Evolutionary conservation across 2,797 vertebrate species (phyloP).

Genomic region (Gymnoscopelus braueri): DNA sequence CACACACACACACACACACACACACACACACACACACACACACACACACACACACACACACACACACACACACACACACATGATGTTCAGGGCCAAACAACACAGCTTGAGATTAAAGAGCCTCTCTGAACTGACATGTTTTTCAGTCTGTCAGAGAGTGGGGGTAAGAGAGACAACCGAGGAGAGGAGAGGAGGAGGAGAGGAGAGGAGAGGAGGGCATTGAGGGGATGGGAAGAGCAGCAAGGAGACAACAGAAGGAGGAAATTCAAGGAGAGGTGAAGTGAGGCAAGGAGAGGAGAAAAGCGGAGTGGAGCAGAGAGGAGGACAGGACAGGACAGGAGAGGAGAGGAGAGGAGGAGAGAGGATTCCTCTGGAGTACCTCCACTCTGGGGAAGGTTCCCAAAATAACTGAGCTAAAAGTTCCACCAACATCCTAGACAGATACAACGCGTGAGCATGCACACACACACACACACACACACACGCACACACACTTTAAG

Average conservation of each 20-base stretch:
- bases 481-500: slow-evolving; percentile 3
- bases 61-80: slow-evolving; percentile 47
- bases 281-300: neutral
- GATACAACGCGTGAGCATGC: slow-evolving; percentile 6
- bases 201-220: slow-evolving; percentile 6
- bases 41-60: slow-evolving; percentile 13
- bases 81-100: slow-evolving; percentile 75
- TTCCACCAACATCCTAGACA: slow-evolving; percentile 62
- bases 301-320: neutral
- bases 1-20: slow-evolving; percentile 27
- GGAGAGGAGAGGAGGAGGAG: slow-evolving; percentile 29
- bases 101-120: slow-evolving; percentile 81
- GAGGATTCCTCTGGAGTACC: slow-evolving; percentile 70
- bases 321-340: slow-evolving; percentile 23
- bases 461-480: slow-evolving; percentile 5
- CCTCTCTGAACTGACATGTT: slow-evolving; percentile 80
- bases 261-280: slow-evolving; percentile 3
- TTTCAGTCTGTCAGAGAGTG: slow-evolving; percentile 75
- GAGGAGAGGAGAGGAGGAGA: slow-evolving; percentile 39
- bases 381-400: slow-evolving; percentile 74
- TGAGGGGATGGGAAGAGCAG: neutral
- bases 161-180: slow-evolving; percentile 37
- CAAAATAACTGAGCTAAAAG: slow-evolving; percentile 82
- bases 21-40: slow-evolving; percentile 23
- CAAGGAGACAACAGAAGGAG: neutral